Evolutionary conservation across 2,113 vertebrate genomes (phyloP).

Genomic region (Lepus timidus): DNA sequence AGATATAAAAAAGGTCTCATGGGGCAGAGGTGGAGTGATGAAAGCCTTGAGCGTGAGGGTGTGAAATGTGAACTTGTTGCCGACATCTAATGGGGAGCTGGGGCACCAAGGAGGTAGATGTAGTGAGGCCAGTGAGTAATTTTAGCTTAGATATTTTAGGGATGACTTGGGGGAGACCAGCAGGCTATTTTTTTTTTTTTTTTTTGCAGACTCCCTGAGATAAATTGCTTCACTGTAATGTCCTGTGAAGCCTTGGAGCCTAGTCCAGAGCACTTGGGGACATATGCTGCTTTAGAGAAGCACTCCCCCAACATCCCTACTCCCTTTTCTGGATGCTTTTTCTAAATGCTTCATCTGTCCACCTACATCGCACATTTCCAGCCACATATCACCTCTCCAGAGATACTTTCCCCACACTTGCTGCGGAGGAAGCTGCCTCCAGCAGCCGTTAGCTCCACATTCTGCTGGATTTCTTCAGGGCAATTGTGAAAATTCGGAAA

Average conservation of each 20-base stretch:
- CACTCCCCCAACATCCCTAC: not conserved
- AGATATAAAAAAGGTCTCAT: slow-evolving; percentile 30
- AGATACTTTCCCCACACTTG: not conserved
- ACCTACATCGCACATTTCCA: not conserved
- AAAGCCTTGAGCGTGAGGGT: slow-evolving; percentile 40
- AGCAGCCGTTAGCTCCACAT: not conserved
- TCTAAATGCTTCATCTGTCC: not conserved
- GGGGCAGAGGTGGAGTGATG: slow-evolving; percentile 35
- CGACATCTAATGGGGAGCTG: not conserved
- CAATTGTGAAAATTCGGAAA: slow-evolving; percentile 34
- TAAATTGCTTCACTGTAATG: slow-evolving; percentile 52
- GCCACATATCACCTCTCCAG: not conserved
- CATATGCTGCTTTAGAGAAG: not conserved
- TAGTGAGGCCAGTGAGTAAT: slow-evolving; percentile 58
- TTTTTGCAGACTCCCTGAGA: not conserved
- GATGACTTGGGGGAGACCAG: slow-evolving; percentile 48
- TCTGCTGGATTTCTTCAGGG: slow-evolving; percentile 35
- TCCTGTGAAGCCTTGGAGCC: slow-evolving; percentile 15
- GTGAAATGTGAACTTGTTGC: slow-evolving; percentile 66
- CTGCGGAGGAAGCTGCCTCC: not conserved
- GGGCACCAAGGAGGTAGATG: slow-evolving; percentile 23
- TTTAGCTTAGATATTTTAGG: slow-evolving; percentile 70
- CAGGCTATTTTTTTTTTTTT: not conserved
- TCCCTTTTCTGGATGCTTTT: not conserved
- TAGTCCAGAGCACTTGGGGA: not conserved